A percentile compares a stretch with the other conserved stretches of the same genome.
Conservation (phyloP, 2,797 vertebrate genomes). For the Meriones psammophilus region DNA sequence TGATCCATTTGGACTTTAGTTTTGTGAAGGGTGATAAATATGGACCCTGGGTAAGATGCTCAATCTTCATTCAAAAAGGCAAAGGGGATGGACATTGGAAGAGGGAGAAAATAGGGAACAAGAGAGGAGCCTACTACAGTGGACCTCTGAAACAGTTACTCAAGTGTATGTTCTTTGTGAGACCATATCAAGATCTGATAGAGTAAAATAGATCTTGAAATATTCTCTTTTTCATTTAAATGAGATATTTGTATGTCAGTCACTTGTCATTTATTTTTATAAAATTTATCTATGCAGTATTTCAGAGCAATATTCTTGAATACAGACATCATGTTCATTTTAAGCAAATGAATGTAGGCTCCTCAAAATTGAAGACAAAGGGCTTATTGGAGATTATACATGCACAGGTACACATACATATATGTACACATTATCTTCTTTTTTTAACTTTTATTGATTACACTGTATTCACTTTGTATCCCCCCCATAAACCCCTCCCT, state of each 20-base stretch:
- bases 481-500: too few relatives aligned
- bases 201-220: neutral
- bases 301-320: constrained; percentile 58
- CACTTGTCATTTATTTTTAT: constrained; percentile 54
- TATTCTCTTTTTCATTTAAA: constrained; percentile 38
- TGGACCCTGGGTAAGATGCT: too few relatives aligned
- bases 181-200: constrained; percentile 27
- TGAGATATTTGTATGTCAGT: constrained; percentile 12
- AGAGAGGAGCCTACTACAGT: too few relatives aligned
- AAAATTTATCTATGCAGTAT: constrained; percentile 48
- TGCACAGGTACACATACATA: neutral
- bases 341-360: constrained; percentile 48
- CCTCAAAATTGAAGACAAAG: constrained; percentile 46
- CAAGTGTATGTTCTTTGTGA: constrained; percentile 1
- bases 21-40: too few relatives aligned
- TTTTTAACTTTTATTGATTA: too few relatives aligned
- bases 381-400: constrained; percentile 15
- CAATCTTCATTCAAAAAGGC: too few relatives aligned
- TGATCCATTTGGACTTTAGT: too few relatives aligned
- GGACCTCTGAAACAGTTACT: too few relatives aligned
- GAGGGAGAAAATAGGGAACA: too few relatives aligned
- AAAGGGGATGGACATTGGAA: too few relatives aligned
- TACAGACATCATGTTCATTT: constrained; percentile 41
- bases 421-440: neutral
- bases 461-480: too few relatives aligned